Conservation (phyloP, 2,888 invertebrate species). For the Pimpla rufipes region DNA sequence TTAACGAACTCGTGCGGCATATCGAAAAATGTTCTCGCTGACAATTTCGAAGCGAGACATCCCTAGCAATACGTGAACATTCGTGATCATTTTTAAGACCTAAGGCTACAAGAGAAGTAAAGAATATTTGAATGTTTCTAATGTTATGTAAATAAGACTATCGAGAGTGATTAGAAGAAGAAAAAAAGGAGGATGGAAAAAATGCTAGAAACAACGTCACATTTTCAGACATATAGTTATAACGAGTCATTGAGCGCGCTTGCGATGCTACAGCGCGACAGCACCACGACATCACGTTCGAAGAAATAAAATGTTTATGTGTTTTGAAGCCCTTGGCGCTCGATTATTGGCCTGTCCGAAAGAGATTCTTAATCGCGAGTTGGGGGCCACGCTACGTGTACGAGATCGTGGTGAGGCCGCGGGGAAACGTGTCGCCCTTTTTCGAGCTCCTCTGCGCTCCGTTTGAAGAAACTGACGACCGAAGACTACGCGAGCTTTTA, state of each 20-base stretch:
- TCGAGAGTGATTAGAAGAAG: slow-evolving; percentile 57
- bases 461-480: slow-evolving; percentile 28
- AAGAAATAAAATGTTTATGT: slow-evolving; percentile 79
- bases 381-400: background rate
- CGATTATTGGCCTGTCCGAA: slow-evolving; percentile 16
- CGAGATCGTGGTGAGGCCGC: background rate
- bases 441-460: slow-evolving; percentile 30
- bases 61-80: slow-evolving; percentile 77
- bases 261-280: slow-evolving; percentile 18
- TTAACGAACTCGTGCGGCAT: background rate
- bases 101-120: slow-evolving; percentile 71
- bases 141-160: slow-evolving; percentile 82
- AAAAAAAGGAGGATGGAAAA: slow-evolving; percentile 47
- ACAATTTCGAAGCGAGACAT: slow-evolving; percentile 46
- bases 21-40: slow-evolving; percentile 32
- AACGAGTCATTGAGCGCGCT: slow-evolving; percentile 25
- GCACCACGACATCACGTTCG: slow-evolving; percentile 53
- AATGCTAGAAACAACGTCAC: slow-evolving; percentile 42
- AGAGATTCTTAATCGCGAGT: background rate
- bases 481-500: slow-evolving; percentile 5
- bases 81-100: slow-evolving; percentile 77
- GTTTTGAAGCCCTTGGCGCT: slow-evolving; percentile 72
- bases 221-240: slow-evolving; percentile 56
- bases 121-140: slow-evolving; percentile 81
- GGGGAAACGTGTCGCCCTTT: slow-evolving; percentile 58